Evolutionary conservation across 2,113 vertebrate genomes (phyloP).

Genomic region (Peromyscus maniculatus): DNA sequence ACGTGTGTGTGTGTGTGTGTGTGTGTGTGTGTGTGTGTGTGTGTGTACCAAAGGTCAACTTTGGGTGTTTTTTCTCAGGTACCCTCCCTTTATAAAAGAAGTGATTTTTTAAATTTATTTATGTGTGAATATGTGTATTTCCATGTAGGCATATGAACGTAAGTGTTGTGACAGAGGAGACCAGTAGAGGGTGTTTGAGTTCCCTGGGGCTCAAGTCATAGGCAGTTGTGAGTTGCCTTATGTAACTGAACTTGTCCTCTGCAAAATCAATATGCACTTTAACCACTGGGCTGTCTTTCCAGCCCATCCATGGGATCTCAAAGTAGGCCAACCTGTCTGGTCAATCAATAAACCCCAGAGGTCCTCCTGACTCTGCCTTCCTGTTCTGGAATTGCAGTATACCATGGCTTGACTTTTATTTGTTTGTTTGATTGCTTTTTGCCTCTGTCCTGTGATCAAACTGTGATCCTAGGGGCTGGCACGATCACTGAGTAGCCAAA

Average conservation of each 20-base stretch:
- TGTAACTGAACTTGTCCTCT: not conserved
- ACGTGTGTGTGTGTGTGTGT: not conserved
- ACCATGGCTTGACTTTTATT: not conserved
- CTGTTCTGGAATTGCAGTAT: not conserved
- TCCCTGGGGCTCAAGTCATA: not conserved
- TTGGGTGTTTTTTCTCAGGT: not conserved
- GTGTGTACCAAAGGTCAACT: not conserved
- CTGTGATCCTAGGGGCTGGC: not conserved
- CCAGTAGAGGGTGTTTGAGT: not conserved
- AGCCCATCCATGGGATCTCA: not conserved
- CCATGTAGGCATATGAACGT: not conserved
- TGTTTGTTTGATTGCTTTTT: not conserved
- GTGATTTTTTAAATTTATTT: not conserved
- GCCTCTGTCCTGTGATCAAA: not conserved
- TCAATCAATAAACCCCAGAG: not conserved
- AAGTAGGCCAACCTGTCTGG: not conserved
- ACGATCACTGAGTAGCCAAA: not conserved
- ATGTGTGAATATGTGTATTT: not conserved
- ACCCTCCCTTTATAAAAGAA: not conserved
- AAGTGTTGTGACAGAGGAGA: not conserved
- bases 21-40: not conserved
- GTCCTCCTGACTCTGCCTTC: not conserved
- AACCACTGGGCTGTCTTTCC: not conserved
- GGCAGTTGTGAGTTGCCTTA: not conserved
- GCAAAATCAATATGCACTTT: not conserved